Evolutionary conservation across 2,888 invertebrate genomes (phyloP).

Genomic region (Cenopis cana): DNA sequence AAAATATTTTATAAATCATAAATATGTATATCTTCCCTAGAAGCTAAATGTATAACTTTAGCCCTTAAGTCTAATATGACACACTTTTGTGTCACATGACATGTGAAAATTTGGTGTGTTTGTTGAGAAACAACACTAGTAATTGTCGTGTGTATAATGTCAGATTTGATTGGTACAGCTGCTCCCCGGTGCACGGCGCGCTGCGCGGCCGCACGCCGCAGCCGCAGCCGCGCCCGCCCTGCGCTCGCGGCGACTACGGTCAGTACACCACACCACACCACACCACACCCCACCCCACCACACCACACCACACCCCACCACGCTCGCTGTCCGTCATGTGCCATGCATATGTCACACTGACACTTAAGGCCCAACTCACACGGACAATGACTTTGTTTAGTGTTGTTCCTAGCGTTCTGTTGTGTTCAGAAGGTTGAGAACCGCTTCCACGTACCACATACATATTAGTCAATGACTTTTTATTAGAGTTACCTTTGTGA

Average conservation of each 20-base stretch:
- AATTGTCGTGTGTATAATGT: conserved; percentile 74
- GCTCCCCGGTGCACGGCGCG: conserved; percentile 91
- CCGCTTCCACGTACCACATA: background rate
- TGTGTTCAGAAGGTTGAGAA: too few relatives aligned
- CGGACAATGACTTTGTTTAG: background rate
- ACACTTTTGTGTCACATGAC: too few relatives aligned
- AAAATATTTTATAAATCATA: too few relatives aligned
- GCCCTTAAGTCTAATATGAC: too few relatives aligned
- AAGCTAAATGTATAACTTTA: too few relatives aligned
- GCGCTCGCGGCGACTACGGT: conserved; percentile 96
- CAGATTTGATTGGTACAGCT: conserved; percentile 84
- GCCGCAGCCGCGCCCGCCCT: conserved; percentile 79
- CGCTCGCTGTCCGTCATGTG: conserved; percentile 44
- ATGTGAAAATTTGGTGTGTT: too few relatives aligned
- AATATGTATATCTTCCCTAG: too few relatives aligned
- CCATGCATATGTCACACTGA: conserved; percentile 27
- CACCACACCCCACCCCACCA: too few relatives aligned
- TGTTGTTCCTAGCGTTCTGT: too few relatives aligned
- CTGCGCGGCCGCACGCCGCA: conserved; percentile 87
- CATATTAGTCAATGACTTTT: background rate
- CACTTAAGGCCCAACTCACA: background rate
- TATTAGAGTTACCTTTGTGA: background rate
- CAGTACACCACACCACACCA: conserved; percentile 78
- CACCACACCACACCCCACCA: conserved; percentile 28
- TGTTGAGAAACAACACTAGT: conserved; percentile 48